Conservation (phyloP, 64 coral and sea anemone species). For the Montipora cactus region DNA sequence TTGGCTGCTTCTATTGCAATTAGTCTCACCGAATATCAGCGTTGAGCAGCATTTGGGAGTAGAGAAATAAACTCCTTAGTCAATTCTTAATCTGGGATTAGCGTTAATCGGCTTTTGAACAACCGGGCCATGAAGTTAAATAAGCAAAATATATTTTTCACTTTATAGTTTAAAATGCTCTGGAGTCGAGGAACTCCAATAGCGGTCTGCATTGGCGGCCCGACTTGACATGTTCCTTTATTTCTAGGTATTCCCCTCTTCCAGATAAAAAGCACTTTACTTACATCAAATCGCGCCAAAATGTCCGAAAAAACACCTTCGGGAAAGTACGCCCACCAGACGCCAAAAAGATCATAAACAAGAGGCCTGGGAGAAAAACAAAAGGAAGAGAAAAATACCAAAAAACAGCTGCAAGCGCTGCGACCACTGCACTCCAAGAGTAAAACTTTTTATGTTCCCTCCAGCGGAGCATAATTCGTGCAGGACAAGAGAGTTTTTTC, state of each 20-base stretch:
- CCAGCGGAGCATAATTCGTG: conserved; percentile 21
- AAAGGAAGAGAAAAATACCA: conserved; percentile 25
- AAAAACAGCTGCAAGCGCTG: neutral
- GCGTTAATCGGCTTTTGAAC: no score
- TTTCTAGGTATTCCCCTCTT: neutral
- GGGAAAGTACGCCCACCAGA: conserved; percentile 73
- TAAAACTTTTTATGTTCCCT: conserved; percentile 20
- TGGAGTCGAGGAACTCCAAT: no score
- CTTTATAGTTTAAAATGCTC: no score
- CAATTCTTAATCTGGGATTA: no score
- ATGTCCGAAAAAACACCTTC: conserved; percentile 65
- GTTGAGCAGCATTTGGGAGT: no score
- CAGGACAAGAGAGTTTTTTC: conserved; percentile 29
- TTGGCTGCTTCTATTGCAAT: no score
- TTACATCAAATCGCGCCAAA: conserved; percentile 71
- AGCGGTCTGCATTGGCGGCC: no score
- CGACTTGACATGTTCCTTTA: no score
- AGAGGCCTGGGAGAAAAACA: conserved; percentile 31
- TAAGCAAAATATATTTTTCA: no score
- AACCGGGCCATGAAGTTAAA: no score
- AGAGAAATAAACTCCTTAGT: no score
- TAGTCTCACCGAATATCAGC: no score
- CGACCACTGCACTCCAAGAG: neutral
- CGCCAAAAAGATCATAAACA: conserved; percentile 40
- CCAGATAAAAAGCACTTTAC: neutral